These are phyloP conservation scores for Papilio helenus DNA, from an alignment of 1,140 invertebrate species.

Conservation along the genomic window DNA sequence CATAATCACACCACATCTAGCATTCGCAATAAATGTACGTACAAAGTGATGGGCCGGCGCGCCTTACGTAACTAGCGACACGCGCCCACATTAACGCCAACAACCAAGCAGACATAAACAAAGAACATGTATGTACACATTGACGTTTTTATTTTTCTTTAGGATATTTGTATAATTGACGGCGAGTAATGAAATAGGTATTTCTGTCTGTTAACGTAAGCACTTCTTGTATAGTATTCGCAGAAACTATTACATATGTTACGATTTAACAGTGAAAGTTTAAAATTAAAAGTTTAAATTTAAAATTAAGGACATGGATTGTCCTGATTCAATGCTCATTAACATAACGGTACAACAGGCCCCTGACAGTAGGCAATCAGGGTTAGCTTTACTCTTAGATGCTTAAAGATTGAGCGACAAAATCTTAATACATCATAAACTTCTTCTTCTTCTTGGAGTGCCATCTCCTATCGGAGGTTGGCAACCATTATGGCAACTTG, in stretches of 20 bases:
- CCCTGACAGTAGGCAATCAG: too few relatives aligned
- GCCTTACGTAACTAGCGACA: conserved; percentile 47
- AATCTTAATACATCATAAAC: too few relatives aligned
- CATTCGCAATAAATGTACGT: conserved; percentile 64
- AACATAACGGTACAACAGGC: not conserved
- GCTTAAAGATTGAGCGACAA: too few relatives aligned
- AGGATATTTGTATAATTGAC: conserved; percentile 23
- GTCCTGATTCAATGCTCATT: not conserved
- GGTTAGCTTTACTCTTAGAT: too few relatives aligned
- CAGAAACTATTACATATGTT: not conserved
- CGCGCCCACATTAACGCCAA: conserved; percentile 60
- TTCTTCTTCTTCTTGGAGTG: too few relatives aligned
- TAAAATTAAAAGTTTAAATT: too few relatives aligned
- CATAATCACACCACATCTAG: conserved; percentile 69
- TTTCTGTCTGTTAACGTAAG: not conserved
- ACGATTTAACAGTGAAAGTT: not conserved
- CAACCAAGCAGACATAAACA: conserved; percentile 54
- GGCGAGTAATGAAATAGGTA: not conserved
- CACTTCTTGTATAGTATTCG: not conserved
- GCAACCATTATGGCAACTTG: too few relatives aligned
- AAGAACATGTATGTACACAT: conserved; percentile 47
- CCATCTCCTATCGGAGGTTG: too few relatives aligned
- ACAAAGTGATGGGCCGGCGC: conserved; percentile 50
- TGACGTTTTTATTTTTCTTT: conserved; percentile 40
- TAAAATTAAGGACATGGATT: too few relatives aligned